These are phyloP conservation scores for Liposcelis brunnea DNA, from an alignment of 2,888 invertebrate genomes.

Conservation along the genomic window DNA sequence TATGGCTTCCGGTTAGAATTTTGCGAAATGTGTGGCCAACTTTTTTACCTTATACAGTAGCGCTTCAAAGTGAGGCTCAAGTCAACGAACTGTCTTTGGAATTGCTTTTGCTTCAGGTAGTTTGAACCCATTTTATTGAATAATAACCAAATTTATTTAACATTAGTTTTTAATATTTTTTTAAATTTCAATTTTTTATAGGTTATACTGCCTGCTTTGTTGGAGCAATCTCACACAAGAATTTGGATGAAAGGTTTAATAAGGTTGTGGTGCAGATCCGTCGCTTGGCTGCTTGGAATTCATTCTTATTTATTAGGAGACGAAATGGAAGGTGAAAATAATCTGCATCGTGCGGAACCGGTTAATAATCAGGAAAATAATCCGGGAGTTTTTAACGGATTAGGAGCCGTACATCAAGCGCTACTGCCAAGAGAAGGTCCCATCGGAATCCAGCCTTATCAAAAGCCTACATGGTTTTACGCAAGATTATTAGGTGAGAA, in stretches of 20 bases:
- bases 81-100: conserved; percentile 91
- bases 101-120: conserved; percentile 65
- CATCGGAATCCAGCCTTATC: conserved; percentile 7
- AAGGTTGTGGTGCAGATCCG: conserved; percentile 67
- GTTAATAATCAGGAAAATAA: conserved; percentile 11
- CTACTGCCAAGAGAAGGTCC: conserved; percentile 4
- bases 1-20: conserved; percentile 86
- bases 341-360: conserved; percentile 8
- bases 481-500: conserved; percentile 6
- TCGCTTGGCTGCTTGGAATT: conserved; percentile 69
- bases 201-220: conserved; percentile 85
- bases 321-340: conserved; percentile 19
- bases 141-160: too few species aligned
- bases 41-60: conserved; percentile 91
- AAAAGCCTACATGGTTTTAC: conserved; percentile 9
- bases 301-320: conserved; percentile 81
- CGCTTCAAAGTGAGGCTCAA: conserved; percentile 62
- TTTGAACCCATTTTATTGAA: conserved; percentile 11
- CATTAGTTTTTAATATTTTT: too few species aligned
- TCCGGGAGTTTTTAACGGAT: conserved; percentile 9
- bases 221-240: conserved; percentile 92
- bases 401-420: conserved; percentile 12
- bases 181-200: conserved; percentile 19
- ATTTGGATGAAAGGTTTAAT: conserved; percentile 86
- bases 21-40: conserved; percentile 63